Evolutionary conservation across 1,140 invertebrate genomes (phyloP).

Genomic region (Drosophila ambigua): DNA sequence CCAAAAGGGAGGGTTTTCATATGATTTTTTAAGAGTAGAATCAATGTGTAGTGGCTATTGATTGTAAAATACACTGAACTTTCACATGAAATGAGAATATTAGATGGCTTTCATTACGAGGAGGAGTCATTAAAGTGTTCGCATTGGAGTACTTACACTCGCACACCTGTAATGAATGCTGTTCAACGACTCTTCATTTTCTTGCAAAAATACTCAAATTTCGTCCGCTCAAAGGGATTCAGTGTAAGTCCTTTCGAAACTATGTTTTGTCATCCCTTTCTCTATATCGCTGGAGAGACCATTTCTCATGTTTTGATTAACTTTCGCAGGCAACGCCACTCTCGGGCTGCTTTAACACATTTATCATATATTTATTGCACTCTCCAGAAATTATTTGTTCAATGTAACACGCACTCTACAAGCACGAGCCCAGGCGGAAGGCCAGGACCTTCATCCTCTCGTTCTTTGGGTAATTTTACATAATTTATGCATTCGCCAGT

Average conservation of each 20-base stretch:
- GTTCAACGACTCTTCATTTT: too few relatives aligned
- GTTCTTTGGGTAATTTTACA: slow-evolving; percentile 60
- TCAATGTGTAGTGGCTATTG: too few relatives aligned
- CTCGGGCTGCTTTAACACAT: slow-evolving; percentile 30
- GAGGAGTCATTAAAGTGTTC: too few relatives aligned
- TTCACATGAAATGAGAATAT: too few relatives aligned
- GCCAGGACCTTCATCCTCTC: not conserved
- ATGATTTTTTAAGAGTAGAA: too few relatives aligned
- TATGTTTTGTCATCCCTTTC: slow-evolving; percentile 3
- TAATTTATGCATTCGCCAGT: slow-evolving; percentile 75
- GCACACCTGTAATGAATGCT: too few relatives aligned
- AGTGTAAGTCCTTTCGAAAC: not conserved
- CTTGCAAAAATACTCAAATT: not conserved
- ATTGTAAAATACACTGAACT: too few relatives aligned
- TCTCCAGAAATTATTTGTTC: slow-evolving; percentile 64
- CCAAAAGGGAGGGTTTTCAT: not conserved
- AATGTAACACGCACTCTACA: slow-evolving; percentile 62
- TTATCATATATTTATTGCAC: slow-evolving; percentile 69
- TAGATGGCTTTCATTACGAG: too few relatives aligned
- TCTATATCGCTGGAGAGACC: not conserved
- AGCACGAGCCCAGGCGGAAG: not conserved
- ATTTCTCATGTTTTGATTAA: slow-evolving; percentile 49
- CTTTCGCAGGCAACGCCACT: slow-evolving; percentile 20
- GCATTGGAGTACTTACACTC: too few relatives aligned
- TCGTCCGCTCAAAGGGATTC: not conserved